phyloP scores from a whole-genome alignment of 1,140 invertebrate species.

The Tetraneura akinire region DNA sequence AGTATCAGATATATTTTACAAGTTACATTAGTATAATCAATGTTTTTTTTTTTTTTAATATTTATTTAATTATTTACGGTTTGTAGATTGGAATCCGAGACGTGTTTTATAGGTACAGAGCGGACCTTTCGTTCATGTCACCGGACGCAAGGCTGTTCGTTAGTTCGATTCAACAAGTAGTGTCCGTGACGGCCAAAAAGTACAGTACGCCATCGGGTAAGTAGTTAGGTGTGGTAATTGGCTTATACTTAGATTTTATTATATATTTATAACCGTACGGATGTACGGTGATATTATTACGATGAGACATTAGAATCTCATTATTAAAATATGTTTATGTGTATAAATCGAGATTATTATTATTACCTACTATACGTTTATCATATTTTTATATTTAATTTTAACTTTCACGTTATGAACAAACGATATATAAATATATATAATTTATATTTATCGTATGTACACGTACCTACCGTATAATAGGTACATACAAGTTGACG shows the following conservation, averaged over 20 bases:
- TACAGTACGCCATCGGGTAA: conserved; percentile 41
- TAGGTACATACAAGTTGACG: neutral
- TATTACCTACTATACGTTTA: neutral
- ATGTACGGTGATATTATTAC: neutral
- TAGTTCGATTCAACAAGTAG: conserved; percentile 77
- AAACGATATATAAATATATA: neutral
- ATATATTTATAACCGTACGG: neutral
- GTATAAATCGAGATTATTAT: neutral
- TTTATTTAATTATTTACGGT: conserved; percentile 47
- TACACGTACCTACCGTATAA: neutral
- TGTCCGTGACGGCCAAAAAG: conserved; percentile 77
- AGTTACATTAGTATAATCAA: too few relatives aligned
- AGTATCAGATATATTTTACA: too few relatives aligned
- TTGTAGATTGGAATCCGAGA: conserved; percentile 72
- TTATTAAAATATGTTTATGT: neutral
- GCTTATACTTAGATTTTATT: neutral
- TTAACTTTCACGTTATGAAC: too few relatives aligned
- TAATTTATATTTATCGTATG: neutral
- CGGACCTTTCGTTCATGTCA: conserved; percentile 77
- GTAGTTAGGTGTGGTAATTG: neutral
- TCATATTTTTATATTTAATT: too few relatives aligned
- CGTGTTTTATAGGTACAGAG: conserved; percentile 74
- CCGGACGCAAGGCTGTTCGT: conserved; percentile 72
- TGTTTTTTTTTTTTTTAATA: neutral
- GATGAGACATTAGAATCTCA: neutral